Base-by-base conservation (phyloP, 2,888 invertebrate species). In the Rhyacophila evoluta region DNA sequence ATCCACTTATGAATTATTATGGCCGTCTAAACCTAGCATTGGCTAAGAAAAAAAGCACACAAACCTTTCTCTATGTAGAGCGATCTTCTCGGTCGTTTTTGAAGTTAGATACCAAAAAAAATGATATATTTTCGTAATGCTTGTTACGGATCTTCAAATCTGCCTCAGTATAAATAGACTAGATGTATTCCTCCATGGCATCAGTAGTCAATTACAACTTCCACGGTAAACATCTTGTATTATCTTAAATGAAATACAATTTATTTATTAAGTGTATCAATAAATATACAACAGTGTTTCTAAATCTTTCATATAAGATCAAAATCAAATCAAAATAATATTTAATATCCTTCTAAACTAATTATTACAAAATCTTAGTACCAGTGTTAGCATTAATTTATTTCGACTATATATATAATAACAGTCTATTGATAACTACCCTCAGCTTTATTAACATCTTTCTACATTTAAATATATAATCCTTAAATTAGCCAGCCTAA, bases 11-110 rank as follows among this genome's bases (percentile, higher is more conserved):
- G 55, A 55, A 55, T 55, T 55, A 55, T 19, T 55, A 55, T 19
- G 15, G 10, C 55, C 55, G 55, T 25, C 55, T 6, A 25, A 25
- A 19, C 25, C 55, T 25, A 55, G 55, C 55, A 55, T 55, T 55
- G 55, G 55, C 55, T 55, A 1, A 25, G 15, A 55, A 55, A 55
- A 55, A 55, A 55, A 55, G 19, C n/a, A 55, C 55, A 55, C 19
- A 55, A 19, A 55, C 55, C 55, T 55, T 55, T 55, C 55, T 55
- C 55, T 25, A 55, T 55, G 55, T 55, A 55, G 55, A 55, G 55
- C 55, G 55, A 55, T 55, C 55, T 55, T 55, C 55, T 55, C 19
- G 55, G 19, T 25, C 19, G 55, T 55, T 55, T 55, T 55, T 55
- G 2, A 55, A 55, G 55, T 55, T 19, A 55, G 19, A 55, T 55